Evolutionary conservation across 1,140 invertebrate genomes (phyloP), one percentile per base, ranked within the genome.

Genomic region (Bombyx mandarina): DNA sequence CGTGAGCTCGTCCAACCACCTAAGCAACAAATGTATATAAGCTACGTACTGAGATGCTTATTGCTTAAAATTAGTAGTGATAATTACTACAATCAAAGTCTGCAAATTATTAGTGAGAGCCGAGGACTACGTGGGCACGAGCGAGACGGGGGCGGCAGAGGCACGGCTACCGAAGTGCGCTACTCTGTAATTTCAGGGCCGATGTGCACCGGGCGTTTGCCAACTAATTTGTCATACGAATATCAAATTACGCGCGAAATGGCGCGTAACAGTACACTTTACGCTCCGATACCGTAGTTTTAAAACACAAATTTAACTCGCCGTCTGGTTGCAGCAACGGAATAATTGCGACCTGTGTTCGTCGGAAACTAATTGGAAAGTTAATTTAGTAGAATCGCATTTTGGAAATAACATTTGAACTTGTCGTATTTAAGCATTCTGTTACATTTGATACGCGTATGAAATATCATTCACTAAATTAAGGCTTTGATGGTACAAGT

Each of bases 181-280:
- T 57, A 63, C 75, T 71, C 78, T 79, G 77, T 82, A 86, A 84
- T 86, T 86, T 79, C 67, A 71, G 65, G 64, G 63, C 52, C 61
- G 64, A 65, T 61, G 55, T 64, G 63, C 69, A 67, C 65, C 65
- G 60, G 61, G 71, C 73, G 71, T 67, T 68, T 66, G 66, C 69
- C 69, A 75, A 81, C 80, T 83, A 83, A 84, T 85, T 85, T 85
- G 79, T 85, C 82, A 86, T 83, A 71, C 71, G 78, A 81, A 85
- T 85, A 85, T 86, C 82, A 81, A 85, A 85, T 85, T 81, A 81
- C 76, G 74, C 75, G 73, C 67, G 75, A 82, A 86, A 86, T 80
- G 78, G 79, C 74, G 70, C 73, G 77, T 75, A 83, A 82, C 76
- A 72, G 77, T 74, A 81, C 66, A 78, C 71, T 71, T 74, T 56